Base-by-base conservation (phyloP, 2,113 vertebrate genomes). In the Rana temporaria region DNA sequence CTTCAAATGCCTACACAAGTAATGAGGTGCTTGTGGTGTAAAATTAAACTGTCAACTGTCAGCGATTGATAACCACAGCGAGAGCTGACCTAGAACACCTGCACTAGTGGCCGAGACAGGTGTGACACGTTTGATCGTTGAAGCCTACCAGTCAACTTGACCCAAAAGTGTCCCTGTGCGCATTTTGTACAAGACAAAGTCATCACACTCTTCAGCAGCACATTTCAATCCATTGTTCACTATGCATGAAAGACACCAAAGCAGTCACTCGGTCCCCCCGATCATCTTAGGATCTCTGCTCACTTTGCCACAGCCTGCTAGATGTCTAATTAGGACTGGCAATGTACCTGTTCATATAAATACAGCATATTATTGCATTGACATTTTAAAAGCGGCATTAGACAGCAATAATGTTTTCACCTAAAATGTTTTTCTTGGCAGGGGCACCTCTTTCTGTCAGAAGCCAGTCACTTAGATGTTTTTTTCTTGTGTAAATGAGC, bases 31-130 rank as follows among this genome's bases (percentile, higher is more conserved):
- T 96, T 95, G 96, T 96, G 96, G 95, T 94, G 95, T 94, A 95
- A 99, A 97, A 99, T 99, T 99, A 98, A 99, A 99, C 97, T 99
- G 98, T 99, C 98, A 99, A 95, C 96, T 98, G 98, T 97, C 97
- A 98, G 96, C 94, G 96, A 99, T 99, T 98, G 95, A 99, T 99
- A 97, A 95, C 92, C 90, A 95, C 94, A 94, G 94, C 78, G 95
- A 96, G 94, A 95, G 93, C 93, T 93, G 92, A 95, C 94, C 93
- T 94, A 94, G 94, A 95, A 95, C 95, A 95, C 95, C 94, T 97
- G 95, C 95, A 96, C 91, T 90, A 92, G 90, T 93, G 93, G 90
- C 91, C 93, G 90, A 94, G 94, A 95, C 94, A 96, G 95, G 95
- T 96, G 94, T 95, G 94, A 94, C 92, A 88, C 89, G 92, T 96